phyloP scores from a whole-genome alignment of 2,888 invertebrate genomes.

The Hemistola chrysoprasaria region DNA sequence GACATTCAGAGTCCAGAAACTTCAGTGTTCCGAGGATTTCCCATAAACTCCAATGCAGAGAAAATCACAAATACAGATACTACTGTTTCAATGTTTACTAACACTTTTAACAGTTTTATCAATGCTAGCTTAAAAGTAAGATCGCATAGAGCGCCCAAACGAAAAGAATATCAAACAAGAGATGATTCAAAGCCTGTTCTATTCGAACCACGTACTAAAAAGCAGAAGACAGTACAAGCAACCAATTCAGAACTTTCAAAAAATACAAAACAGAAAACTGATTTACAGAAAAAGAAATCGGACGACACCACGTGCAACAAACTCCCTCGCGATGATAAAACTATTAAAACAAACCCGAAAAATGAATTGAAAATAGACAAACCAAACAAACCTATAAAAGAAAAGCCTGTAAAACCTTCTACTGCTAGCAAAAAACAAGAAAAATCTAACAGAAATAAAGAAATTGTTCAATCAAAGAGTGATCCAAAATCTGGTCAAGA shows the following conservation, averaged over 20 bases:
- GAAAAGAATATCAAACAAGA: constrained; percentile 23
- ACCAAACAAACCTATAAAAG: constrained; percentile 8
- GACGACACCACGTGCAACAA: background rate
- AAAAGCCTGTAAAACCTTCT: background rate
- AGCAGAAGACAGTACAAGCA: constrained; percentile 8
- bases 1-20: constrained; percentile 6
- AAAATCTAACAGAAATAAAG: constrained; percentile 1
- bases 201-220: constrained; percentile 21
- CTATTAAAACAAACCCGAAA: constrained; percentile 15
- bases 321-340: background rate
- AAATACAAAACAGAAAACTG: constrained; percentile 11
- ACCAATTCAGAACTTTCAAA: constrained; percentile 11
- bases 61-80: constrained; percentile 10
- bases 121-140: constrained; percentile 30
- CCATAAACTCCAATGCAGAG: constrained; percentile 15
- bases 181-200: constrained; percentile 11
- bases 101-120: constrained; percentile 27
- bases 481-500: background rate
- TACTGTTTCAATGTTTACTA: constrained; percentile 16
- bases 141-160: constrained; percentile 34
- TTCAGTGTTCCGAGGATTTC: constrained; percentile 5
- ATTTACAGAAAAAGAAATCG: constrained; percentile 2
- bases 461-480: background rate
- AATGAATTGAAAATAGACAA: constrained; percentile 12
- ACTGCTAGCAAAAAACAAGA: background rate